Base-by-base conservation (phyloP, 2,888 invertebrate species). In the Andrena dorsata region DNA sequence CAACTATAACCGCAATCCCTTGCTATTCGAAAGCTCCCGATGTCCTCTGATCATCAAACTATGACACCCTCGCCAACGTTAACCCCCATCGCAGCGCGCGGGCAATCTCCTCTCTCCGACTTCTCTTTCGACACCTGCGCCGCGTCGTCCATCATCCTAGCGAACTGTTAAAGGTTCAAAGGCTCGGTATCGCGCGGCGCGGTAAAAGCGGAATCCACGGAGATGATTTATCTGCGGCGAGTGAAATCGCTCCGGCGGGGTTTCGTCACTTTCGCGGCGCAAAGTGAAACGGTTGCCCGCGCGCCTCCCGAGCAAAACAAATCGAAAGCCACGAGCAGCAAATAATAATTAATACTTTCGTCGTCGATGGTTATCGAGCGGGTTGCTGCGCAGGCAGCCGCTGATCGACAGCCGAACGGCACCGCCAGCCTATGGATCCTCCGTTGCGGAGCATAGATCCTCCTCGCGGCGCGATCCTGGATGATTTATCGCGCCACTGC, bases 401-500 rank as follows among this genome's bases (percentile, higher is more conserved):
- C 73, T 85, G 87, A 87, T 87, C 86, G 87, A 85, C 87, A 85
- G 83, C 77, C 84, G 84, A 81, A 63, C 80, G 73, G 41, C 65
- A 28, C 49, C 35, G 26, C 75, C 82, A 63, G 47, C 68, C 63
- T 41, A 72, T 77, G 80, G 80, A 83, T 84, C 80, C 70, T 74
- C 68, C 77, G 69, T 4, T 4, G 41, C 41, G 41, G 41, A 41
- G 41, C 5, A 41, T 84, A 84, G 86, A 83, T 85, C 83, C 73
- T 83, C 83, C 73, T 76, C 79, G 76, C 81, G 64, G 72, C 77
- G 87, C 76, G 85, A 89, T 88, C 88, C 77, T 8, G 20, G 69
- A 79, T 90, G 90, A 90, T 90, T 90, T 90, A 90, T 90, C 86
- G 88, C 86, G 82, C 86, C 84, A 90, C 85, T 76, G 84, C 82